Evolutionary conservation across 2,888 invertebrate genomes (phyloP), one percentile per base, ranked within the genome.

Genomic region (Gordius sp.): DNA sequence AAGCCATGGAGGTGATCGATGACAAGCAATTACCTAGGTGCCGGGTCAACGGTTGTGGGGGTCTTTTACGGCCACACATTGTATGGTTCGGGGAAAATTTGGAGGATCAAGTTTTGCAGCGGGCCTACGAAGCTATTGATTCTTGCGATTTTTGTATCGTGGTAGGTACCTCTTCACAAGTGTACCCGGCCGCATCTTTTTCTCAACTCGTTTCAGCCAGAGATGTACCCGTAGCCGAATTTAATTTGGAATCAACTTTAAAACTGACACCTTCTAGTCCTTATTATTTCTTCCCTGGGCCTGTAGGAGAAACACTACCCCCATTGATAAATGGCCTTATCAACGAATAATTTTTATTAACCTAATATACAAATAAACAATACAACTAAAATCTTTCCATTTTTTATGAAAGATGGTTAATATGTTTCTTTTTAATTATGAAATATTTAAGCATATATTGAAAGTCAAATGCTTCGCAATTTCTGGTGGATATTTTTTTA

Each of bases 41-140:
- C 66, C 39, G n/a, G 8, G 39, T 13, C 8, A 47, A 18, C 8
- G 16, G 8, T 8, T 84, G 83, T 66, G 70, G 72, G 23, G 78
- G 78, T 1, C 68, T 85, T 41, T 67, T 82, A 13, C 71, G 84
- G 57, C 83, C 84, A 1, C 76, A 81, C 64, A 80, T 85, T 60
- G 79, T 84, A 4, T 85, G 84, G 84, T 85, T 84, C 71, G 82
- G 82, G 2, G 84, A 85, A 72, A 74, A 70, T 62, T 72, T 84
- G 57, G 75, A 82, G 60, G 63, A 70, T 1, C 66, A 71, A 57
- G 74, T 81, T 20, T 65, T 83, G 41, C 64, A 72, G 1, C 72
- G 72, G 68, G 76, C 80, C 60, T 77, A 74, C 59, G 65, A 72
- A 27, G 76, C 77, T 59, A 73, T 83, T 64, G 72, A 75, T 41